Percentiles rank a stretch among this genome's conserved stretches.
Evolutionary conservation across 1,140 invertebrate genomes (phyloP).

Genomic region (Eriosoma lanigerum): DNA sequence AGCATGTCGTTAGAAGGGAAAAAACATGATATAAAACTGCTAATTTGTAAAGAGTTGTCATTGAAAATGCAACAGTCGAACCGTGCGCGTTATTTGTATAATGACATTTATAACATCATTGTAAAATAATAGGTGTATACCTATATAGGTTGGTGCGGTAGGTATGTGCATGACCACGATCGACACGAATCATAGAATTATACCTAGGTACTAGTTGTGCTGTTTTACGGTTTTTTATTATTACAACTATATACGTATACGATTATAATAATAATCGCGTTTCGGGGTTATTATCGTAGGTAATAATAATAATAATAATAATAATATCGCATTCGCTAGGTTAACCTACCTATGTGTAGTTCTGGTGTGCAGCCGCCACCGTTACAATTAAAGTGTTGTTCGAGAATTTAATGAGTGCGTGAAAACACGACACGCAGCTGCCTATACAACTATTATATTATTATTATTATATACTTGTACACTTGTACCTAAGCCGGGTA

Average conservation of each 20-base stretch:
- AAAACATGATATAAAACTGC: too few species aligned
- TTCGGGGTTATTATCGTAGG: slow-evolving; percentile 20
- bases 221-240: slow-evolving; percentile 1
- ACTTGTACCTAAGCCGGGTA: background rate
- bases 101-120: too few species aligned
- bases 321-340: slow-evolving; percentile 15
- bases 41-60: too few species aligned
- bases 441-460: too few species aligned
- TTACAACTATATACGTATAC: background rate
- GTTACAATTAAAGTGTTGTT: slow-evolving; percentile 28
- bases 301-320: slow-evolving; percentile 32
- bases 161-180: background rate
- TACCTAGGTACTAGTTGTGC: background rate
- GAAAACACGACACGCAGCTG: slow-evolving; percentile 11
- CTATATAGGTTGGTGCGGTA: background rate
- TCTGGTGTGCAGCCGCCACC: background rate
- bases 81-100: too few species aligned
- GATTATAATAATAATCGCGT: slow-evolving; percentile 15
- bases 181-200: background rate
- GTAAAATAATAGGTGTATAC: background rate
- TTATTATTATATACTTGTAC: too few species aligned
- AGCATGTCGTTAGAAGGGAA: too few species aligned
- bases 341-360: too few species aligned
- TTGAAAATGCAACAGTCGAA: too few species aligned
- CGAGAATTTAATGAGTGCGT: slow-evolving; percentile 35